Percentiles rank a stretch among this genome's conserved stretches.
Conservation (phyloP, 1,140 invertebrate species). For the Zaprionus capensis region DNA sequence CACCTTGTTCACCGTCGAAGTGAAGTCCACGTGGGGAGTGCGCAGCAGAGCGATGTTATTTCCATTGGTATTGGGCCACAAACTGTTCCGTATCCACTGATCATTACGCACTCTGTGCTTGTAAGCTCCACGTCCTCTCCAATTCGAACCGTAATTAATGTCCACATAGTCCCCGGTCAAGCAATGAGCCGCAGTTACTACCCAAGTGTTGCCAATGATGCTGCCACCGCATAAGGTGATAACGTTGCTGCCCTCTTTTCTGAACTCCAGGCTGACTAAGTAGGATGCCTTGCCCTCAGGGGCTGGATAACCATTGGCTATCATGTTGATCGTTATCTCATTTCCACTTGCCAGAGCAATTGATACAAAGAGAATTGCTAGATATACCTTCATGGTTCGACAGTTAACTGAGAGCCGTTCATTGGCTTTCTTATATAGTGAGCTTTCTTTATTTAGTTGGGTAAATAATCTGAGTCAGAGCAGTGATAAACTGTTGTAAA, state of each 20-base stretch:
- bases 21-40: slow-evolving; percentile 51
- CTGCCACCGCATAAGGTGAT: slow-evolving; percentile 85
- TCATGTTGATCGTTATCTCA: slow-evolving; percentile 40
- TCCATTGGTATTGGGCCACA: slow-evolving; percentile 52
- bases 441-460: neutral
- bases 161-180: slow-evolving; percentile 49
- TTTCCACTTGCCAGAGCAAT: slow-evolving; percentile 34
- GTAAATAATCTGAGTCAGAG: neutral
- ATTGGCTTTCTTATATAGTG: slow-evolving; percentile 5
- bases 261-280: slow-evolving; percentile 84
- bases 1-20: slow-evolving; percentile 40
- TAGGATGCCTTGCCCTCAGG: slow-evolving; percentile 85
- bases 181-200: slow-evolving; percentile 87
- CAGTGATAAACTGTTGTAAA: neutral
- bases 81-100: slow-evolving; percentile 51
- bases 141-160: slow-evolving; percentile 68
- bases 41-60: slow-evolving; percentile 60
- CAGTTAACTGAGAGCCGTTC: neutral
- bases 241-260: slow-evolving; percentile 59
- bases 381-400: slow-evolving; percentile 46
- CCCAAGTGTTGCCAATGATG: slow-evolving; percentile 85
- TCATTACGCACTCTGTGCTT: slow-evolving; percentile 46
- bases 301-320: slow-evolving; percentile 61
- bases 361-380: slow-evolving; percentile 27
- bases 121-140: slow-evolving; percentile 40